phyloP scores from a whole-genome alignment of 1,140 invertebrate genomes.

The Pemphigus obesinymphae region DNA sequence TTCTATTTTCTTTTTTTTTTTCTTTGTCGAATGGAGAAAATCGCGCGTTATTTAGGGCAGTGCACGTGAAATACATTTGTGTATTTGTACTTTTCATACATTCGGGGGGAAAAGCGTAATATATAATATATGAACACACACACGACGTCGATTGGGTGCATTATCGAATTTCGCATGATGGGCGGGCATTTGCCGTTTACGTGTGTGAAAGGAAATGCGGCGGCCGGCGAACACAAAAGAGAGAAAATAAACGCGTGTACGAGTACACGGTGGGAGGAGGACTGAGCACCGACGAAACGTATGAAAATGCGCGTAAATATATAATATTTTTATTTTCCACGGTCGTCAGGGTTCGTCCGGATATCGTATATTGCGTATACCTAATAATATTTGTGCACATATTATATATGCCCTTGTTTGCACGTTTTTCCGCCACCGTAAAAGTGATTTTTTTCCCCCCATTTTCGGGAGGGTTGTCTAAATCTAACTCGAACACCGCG shows the following conservation, averaged over 20 bases:
- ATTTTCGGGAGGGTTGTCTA: no score
- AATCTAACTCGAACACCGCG: no score
- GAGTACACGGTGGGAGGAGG: background rate
- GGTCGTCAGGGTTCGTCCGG: no score
- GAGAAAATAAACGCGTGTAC: background rate
- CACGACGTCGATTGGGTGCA: constrained; percentile 11
- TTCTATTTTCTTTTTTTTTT: no score
- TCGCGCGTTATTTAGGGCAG: background rate
- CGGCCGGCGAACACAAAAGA: background rate
- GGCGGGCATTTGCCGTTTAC: background rate
- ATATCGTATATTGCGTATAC: no score
- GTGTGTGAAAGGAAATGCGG: background rate
- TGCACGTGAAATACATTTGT: background rate
- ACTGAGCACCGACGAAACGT: background rate
- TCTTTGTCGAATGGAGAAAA: no score
- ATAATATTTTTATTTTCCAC: no score
- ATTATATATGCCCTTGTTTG: no score
- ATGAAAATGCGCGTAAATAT: background rate
- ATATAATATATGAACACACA: no score
- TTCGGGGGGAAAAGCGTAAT: background rate
- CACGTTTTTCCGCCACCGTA: no score
- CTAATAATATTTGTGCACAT: no score
- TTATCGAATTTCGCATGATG: background rate
- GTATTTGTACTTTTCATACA: background rate
- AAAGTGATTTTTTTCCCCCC: no score